Evolutionary conservation across 2,113 vertebrate genomes (phyloP).

Genomic region (Sebastes schlegelii): DNA sequence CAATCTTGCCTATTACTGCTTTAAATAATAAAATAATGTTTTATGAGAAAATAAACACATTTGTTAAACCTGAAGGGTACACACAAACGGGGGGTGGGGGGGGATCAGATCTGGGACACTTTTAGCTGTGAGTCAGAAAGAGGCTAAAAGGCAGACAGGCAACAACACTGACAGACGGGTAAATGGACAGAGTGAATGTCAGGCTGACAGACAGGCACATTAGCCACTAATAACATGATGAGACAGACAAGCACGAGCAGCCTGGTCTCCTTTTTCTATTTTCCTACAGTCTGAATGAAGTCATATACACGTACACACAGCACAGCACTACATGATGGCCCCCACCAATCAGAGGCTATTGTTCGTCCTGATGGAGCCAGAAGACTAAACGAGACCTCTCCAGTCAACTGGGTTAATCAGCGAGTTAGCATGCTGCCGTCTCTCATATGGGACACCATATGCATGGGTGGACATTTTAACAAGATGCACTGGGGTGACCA

Average conservation of each 20-base stretch:
- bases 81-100: no score
- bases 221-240: background rate
- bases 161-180: background rate
- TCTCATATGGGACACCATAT: conserved; percentile 75
- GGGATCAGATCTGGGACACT: background rate
- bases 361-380: conserved; percentile 53
- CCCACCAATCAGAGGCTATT: conserved; percentile 58
- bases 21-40: no score
- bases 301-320: conserved; percentile 26
- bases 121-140: background rate
- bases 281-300: conserved; percentile 40
- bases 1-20: no score
- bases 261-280: conserved; percentile 1
- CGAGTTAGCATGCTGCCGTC: conserved; percentile 27
- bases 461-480: conserved; percentile 63
- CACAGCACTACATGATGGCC: background rate
- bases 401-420: conserved; percentile 70
- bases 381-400: conserved; percentile 56
- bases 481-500: conserved; percentile 15
- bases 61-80: no score
- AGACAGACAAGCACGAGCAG: conserved; percentile 2
- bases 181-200: background rate
- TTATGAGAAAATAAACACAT: no score
- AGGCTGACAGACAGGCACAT: background rate
- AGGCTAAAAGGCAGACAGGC: background rate